Evolutionary conservation across 1,140 invertebrate genomes (phyloP).

Genomic region (Caenorhabditis latens): DNA sequence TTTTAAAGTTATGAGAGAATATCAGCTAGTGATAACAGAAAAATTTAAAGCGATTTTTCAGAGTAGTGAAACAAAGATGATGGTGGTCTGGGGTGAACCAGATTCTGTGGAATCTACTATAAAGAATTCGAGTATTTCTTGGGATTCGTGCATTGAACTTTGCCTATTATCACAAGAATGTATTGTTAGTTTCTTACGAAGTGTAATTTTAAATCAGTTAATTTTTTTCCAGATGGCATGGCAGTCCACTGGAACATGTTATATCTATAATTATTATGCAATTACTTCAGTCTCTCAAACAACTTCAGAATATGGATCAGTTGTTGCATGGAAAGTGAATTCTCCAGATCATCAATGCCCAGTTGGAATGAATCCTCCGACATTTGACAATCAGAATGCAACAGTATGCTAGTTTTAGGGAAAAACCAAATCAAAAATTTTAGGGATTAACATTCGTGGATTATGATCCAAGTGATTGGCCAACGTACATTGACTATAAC

Average conservation of each 20-base stretch:
- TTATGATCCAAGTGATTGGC: neutral
- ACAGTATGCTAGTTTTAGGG: neutral
- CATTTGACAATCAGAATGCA: conserved; percentile 23
- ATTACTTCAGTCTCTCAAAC: neutral
- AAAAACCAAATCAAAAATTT: neutral
- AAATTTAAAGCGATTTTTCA: neutral
- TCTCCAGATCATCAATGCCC: neutral
- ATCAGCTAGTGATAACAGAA: neutral
- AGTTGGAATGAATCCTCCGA: neutral
- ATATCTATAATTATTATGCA: neutral
- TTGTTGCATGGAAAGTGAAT: conserved; percentile 9
- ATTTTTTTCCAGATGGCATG: neutral
- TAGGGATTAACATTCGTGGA: neutral
- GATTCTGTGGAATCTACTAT: neutral
- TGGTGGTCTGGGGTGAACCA: neutral
- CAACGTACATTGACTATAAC: neutral
- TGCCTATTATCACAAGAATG: neutral
- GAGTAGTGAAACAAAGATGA: neutral
- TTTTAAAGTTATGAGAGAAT: neutral
- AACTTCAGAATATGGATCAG: neutral
- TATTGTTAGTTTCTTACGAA: neutral
- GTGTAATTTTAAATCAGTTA: neutral
- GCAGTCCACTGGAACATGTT: neutral
- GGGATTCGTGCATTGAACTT: neutral
- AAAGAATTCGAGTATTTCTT: neutral